phyloP scores from a whole-genome alignment of 2,888 invertebrate genomes.

The Caenorhabditis sinica region DNA sequence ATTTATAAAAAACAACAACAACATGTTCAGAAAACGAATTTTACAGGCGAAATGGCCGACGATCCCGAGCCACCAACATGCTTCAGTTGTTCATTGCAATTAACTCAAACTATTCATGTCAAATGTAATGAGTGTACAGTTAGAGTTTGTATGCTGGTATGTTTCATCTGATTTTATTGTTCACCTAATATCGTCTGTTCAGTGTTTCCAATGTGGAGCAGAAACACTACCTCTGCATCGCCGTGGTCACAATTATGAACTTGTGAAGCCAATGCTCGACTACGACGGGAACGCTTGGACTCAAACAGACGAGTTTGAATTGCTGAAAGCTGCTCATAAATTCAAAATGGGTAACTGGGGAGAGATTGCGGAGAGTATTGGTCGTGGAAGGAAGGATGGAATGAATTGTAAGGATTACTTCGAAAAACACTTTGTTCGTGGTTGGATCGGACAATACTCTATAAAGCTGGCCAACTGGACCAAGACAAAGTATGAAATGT shows the following conservation, averaged over 20 bases:
- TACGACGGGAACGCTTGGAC: conserved; percentile 56
- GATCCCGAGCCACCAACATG: conserved; percentile 37
- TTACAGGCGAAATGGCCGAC: conserved; percentile 45
- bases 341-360: conserved; percentile 77
- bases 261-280: conserved; percentile 59
- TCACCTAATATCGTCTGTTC: conserved; percentile 6
- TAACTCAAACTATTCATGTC: conserved; percentile 42
- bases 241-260: conserved; percentile 77
- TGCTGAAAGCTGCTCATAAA: conserved; percentile 71
- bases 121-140: conserved; percentile 66
- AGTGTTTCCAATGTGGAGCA: conserved; percentile 79
- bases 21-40: not conserved
- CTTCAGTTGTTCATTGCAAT: conserved; percentile 55
- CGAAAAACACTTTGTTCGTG: conserved; percentile 73
- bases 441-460: conserved; percentile 75
- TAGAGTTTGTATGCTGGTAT: conserved; percentile 61
- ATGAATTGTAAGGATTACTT: conserved; percentile 70
- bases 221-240: conserved; percentile 74
- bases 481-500: conserved; percentile 55
- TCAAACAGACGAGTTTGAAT: conserved; percentile 51
- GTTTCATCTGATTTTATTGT: not conserved
- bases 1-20: not conserved
- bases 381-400: conserved; percentile 32
- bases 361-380: conserved; percentile 58
- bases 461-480: conserved; percentile 67